phyloP scores from a whole-genome alignment of 2,113 vertebrate species.

The Mystacornis crossleyi region DNA sequence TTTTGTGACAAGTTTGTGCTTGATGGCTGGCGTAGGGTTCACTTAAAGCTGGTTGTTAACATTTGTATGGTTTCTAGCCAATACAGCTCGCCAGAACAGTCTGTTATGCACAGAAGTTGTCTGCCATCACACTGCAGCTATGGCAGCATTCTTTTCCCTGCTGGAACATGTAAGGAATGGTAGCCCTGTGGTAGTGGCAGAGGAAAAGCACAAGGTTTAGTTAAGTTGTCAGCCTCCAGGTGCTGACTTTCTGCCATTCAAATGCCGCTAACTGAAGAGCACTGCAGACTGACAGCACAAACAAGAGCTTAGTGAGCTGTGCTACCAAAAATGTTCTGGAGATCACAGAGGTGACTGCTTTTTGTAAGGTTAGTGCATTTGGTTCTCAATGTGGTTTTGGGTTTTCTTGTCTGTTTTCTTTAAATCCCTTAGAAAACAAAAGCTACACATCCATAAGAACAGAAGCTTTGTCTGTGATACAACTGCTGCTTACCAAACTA shows the following conservation, averaged over 20 bases:
- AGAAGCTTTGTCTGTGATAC: constrained; percentile 91
- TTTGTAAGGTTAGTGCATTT: not conserved
- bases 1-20: not conserved
- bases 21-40: not conserved
- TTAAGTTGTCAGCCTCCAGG: accelerated
- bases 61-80: not conserved
- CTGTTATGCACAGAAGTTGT: not conserved
- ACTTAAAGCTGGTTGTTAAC: not conserved
- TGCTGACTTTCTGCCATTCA: not conserved
- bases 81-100: not conserved
- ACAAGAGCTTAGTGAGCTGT: not conserved
- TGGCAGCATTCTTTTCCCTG: not conserved
- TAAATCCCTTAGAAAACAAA: constrained; percentile 88
- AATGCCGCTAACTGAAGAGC: not conserved
- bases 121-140: not conserved
- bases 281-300: not conserved
- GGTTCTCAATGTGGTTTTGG: not conserved
- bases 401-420: not conserved
- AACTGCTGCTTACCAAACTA: constrained; percentile 88
- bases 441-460: constrained; percentile 95
- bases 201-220: not conserved
- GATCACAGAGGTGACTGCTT: not conserved
- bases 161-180: accelerated
- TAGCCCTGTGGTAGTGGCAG: not conserved
- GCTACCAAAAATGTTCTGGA: not conserved